These are phyloP conservation scores for Vulpes vulpes DNA, from an alignment of 2,113 vertebrate species.

Conservation along the genomic window DNA sequence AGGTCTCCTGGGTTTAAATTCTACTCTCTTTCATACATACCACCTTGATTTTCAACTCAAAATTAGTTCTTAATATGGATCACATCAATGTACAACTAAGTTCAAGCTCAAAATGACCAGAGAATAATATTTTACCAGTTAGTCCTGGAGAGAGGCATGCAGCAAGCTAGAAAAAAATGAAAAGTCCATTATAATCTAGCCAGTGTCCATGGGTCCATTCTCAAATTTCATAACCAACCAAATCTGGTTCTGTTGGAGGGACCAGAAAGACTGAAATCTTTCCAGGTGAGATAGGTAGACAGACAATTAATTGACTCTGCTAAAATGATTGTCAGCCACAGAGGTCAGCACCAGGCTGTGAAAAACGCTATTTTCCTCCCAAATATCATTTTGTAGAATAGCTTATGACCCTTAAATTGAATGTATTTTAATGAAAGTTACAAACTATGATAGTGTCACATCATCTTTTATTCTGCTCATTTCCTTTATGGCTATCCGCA, in stretches of 20 bases:
- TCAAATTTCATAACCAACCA: background rate
- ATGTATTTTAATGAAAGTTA: conserved; percentile 33
- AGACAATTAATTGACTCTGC: background rate
- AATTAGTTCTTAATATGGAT: background rate
- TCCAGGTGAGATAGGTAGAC: background rate
- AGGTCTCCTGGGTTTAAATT: background rate
- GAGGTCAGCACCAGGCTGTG: background rate
- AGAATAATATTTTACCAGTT: background rate
- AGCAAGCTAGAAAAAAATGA: background rate
- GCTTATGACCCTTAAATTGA: background rate
- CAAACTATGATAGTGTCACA: background rate
- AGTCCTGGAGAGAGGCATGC: background rate
- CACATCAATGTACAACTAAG: background rate
- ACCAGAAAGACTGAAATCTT: background rate
- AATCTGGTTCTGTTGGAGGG: background rate
- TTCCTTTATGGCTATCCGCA: conserved; percentile 12
- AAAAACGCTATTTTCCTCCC: background rate
- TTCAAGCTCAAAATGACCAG: background rate
- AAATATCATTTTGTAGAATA: background rate
- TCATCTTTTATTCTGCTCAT: conserved; percentile 32
- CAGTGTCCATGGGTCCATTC: background rate
- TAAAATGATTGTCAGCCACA: no score
- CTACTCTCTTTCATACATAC: background rate
- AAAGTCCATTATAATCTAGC: background rate
- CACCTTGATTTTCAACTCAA: background rate